Evolutionary conservation across 30 jellyfish, hydroid and myxozoan species (phyloP).

Genomic region (Turritopsis dohrnii): DNA sequence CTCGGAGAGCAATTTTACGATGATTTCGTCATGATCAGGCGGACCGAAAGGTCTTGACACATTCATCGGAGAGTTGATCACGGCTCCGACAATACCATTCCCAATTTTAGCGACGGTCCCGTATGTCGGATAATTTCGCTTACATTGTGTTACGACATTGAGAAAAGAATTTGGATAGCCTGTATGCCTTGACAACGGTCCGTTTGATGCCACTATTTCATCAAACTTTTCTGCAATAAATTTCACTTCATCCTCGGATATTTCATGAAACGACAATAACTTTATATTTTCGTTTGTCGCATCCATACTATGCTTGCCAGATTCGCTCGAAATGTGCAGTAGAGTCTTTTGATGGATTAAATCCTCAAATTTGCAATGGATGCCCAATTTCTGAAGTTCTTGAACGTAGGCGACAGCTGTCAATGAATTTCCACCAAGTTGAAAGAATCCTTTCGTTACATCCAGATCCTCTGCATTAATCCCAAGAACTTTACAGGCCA

Average conservation of each 20-base stretch:
- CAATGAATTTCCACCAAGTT: slow-evolving; percentile 20
- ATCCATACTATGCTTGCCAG: not conserved
- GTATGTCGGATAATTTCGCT: not conserved
- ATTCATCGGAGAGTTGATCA: slow-evolving; percentile 9
- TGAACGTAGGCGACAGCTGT: not conserved
- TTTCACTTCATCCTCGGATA: not conserved
- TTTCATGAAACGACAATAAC: not conserved
- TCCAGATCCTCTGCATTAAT: not conserved
- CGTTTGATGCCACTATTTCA: not conserved
- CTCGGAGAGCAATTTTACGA: not conserved
- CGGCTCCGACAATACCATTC: slow-evolving; percentile 15
- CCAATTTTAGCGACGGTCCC: not conserved
- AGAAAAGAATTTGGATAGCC: not conserved
- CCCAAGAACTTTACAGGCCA: slow-evolving; percentile 13
- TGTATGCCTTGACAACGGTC: not conserved
- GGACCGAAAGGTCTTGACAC: not conserved
- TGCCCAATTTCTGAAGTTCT: not conserved
- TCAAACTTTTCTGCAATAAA: not conserved
- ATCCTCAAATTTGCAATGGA: not conserved
- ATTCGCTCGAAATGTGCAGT: not conserved
- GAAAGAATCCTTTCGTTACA: not conserved
- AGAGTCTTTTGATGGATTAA: not conserved
- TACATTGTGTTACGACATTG: not conserved
- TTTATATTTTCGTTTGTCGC: not conserved
- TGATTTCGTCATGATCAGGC: not conserved